Evolutionary conservation across 2,888 invertebrate species (phyloP).

Genomic region (Dysmachus trigonus): DNA sequence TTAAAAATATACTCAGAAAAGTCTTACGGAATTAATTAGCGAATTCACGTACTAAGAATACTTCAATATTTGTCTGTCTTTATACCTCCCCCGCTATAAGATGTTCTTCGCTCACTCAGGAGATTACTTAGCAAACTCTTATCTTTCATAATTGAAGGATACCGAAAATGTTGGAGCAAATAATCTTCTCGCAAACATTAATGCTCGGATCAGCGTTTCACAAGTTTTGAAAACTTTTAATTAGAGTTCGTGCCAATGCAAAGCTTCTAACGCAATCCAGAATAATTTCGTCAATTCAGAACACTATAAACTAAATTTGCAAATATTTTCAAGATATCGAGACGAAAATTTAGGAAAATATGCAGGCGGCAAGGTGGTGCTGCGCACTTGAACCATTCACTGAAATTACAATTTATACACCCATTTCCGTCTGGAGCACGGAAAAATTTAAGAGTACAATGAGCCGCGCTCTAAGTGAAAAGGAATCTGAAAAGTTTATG

Average conservation of each 20-base stretch:
- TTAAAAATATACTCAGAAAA: not conserved
- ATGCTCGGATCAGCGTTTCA: not conserved
- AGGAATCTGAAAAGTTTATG: not conserved
- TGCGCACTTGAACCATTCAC: not conserved
- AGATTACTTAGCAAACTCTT: not conserved
- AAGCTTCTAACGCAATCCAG: not conserved
- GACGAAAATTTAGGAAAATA: not conserved
- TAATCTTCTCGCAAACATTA: not conserved
- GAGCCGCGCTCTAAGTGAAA: not conserved
- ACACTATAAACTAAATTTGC: not conserved
- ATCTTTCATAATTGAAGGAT: not conserved
- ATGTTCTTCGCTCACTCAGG: not conserved
- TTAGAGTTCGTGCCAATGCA: not conserved
- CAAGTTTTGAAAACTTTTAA: not conserved
- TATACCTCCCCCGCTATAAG: not conserved
- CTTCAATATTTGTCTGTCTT: not conserved
- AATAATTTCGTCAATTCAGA: not conserved
- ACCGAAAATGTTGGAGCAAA: not conserved
- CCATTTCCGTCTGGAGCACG: not conserved
- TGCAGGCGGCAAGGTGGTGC: not conserved
- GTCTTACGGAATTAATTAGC: not conserved
- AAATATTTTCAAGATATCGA: not conserved
- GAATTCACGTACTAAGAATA: not conserved
- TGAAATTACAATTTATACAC: not conserved
- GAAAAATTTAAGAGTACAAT: not conserved